These are phyloP conservation scores for Drosophila subsilvestris DNA, from an alignment of 2,888 invertebrate species.

Conservation along the genomic window DNA sequence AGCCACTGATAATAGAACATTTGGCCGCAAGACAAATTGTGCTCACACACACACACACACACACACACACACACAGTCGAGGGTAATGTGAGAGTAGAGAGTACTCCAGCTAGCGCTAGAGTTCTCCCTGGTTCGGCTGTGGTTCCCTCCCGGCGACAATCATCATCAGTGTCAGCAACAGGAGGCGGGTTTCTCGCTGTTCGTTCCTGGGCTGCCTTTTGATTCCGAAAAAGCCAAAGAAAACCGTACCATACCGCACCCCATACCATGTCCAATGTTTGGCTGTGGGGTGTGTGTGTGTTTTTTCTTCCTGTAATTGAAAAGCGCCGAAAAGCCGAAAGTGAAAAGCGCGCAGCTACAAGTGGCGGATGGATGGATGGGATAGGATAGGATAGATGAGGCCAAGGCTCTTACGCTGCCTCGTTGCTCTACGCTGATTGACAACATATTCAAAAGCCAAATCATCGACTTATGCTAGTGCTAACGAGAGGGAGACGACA, in stretches of 20 bases:
- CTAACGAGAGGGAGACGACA: constrained; percentile 53
- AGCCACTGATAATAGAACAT: constrained; percentile 69
- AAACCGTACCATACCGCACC: constrained; percentile 10
- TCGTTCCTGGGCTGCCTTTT: constrained; percentile 9
- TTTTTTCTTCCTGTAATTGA: constrained; percentile 64
- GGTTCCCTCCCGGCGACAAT: constrained; percentile 37
- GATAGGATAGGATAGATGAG: constrained; percentile 32
- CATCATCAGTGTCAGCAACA: constrained; percentile 77
- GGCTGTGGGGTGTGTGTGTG: constrained; percentile 23
- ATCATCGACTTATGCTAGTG: constrained; percentile 54
- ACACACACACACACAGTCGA: neutral
- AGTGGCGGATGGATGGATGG: constrained; percentile 19
- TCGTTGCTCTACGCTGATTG: constrained; percentile 57
- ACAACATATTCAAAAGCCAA: constrained; percentile 61
- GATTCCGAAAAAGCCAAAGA: constrained; percentile 18
- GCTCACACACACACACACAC: constrained; percentile 1
- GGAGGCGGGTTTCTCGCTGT: constrained; percentile 42
- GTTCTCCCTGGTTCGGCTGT: neutral
- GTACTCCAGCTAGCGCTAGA: constrained; percentile 15
- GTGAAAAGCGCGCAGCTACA: constrained; percentile 36
- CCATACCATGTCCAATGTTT: constrained; percentile 1
- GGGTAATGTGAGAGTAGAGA: constrained; percentile 39
- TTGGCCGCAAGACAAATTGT: constrained; percentile 76
- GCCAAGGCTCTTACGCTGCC: constrained; percentile 35
- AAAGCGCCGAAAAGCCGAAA: constrained; percentile 62